Conservation (phyloP, 2,113 vertebrate genomes). For the Elgaria multicarinata region DNA sequence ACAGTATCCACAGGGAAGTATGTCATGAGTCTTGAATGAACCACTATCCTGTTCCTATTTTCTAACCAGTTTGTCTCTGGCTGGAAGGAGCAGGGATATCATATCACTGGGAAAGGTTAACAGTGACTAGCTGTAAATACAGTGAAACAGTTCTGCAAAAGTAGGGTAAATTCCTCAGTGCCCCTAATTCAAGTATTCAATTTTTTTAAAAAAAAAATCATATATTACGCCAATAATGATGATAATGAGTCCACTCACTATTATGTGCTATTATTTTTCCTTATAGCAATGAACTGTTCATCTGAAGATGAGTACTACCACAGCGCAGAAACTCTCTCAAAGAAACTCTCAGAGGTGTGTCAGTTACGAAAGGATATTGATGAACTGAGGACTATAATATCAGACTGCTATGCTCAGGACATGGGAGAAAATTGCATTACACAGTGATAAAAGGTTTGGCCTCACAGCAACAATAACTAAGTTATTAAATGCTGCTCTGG, state of each 20-base stretch:
- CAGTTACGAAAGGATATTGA: conserved; percentile 92
- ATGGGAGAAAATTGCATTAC: conserved; percentile 91
- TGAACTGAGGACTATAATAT: conserved; percentile 88
- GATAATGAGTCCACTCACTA: neutral
- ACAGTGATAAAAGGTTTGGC: conserved; percentile 77
- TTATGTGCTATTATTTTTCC: neutral
- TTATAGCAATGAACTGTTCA: conserved; percentile 82
- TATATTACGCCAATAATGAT: neutral
- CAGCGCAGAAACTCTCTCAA: conserved; percentile 81
- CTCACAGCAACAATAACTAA: conserved; percentile 53
- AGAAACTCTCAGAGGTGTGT: conserved; percentile 85
- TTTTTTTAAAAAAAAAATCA: too few relatives aligned
- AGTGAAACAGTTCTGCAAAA: neutral
- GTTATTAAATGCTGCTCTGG: conserved; percentile 70
- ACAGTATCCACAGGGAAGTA: neutral
- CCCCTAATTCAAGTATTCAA: neutral
- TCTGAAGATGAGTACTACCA: conserved; percentile 85
- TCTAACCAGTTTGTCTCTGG: neutral
- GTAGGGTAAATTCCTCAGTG: neutral
- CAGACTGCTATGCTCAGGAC: conserved; percentile 89
- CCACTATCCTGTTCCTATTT: neutral
- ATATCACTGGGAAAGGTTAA: neutral
- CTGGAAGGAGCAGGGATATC: neutral
- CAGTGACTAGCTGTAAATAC: neutral
- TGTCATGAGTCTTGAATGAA: too few relatives aligned